Conservation (phyloP, 2,888 invertebrate genomes). For the Brachycybe producta region DNA sequence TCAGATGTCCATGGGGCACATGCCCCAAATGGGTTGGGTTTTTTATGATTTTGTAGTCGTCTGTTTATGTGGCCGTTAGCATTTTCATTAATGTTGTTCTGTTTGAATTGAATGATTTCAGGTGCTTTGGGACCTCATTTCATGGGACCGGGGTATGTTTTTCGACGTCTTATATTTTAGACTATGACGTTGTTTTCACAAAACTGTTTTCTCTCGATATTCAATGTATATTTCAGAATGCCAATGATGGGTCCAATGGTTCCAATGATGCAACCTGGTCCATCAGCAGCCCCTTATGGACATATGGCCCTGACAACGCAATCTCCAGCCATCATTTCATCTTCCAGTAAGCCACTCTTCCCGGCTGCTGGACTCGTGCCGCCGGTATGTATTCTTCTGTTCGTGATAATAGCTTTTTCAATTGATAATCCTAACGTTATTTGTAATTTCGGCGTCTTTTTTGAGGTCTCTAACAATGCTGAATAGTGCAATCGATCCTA, state of each 20-base stretch:
- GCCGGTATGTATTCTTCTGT: background rate
- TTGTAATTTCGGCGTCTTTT: no score
- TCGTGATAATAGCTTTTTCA: no score
- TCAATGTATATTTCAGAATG: constrained; percentile 12
- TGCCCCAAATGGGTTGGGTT: constrained; percentile 39
- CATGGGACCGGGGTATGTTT: constrained; percentile 23
- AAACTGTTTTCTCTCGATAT: background rate
- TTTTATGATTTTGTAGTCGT: no score
- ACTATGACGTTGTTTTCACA: background rate
- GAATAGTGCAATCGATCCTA: no score
- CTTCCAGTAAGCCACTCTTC: constrained; percentile 56
- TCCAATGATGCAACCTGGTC: constrained; percentile 26
- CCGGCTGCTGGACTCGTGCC: constrained; percentile 37
- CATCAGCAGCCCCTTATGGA: constrained; percentile 26
- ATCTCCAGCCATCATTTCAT: constrained; percentile 31
- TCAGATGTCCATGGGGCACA: constrained; percentile 39
- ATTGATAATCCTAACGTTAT: no score
- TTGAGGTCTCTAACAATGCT: no score
- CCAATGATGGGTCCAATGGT: constrained; percentile 27
- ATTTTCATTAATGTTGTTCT: no score
- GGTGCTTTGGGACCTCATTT: constrained; percentile 21
- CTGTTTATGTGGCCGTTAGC: no score
- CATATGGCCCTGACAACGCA: constrained; percentile 16
- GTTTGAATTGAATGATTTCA: no score
- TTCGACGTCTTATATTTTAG: background rate